These are phyloP conservation scores for Strigops habroptila DNA, from an alignment of 2,113 vertebrate genomes.

Conservation along the genomic window DNA sequence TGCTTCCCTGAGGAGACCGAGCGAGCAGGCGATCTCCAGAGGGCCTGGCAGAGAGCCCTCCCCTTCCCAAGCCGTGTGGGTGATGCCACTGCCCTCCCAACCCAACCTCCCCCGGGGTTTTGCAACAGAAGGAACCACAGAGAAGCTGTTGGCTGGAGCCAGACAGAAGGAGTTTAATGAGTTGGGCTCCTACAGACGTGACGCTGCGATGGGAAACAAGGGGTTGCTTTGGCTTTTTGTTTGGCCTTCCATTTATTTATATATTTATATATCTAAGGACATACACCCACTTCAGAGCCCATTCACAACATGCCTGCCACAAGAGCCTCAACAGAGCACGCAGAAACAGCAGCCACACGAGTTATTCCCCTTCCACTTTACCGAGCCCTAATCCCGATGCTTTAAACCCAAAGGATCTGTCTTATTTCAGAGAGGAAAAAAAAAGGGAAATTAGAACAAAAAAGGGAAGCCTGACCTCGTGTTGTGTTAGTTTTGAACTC, in stretches of 20 bases:
- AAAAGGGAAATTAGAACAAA: not conserved
- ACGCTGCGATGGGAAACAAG: not conserved
- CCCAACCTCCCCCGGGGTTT: not conserved
- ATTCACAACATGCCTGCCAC: not conserved
- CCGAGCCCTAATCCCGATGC: not conserved
- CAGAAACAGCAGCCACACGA: not conserved
- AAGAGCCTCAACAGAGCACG: not conserved
- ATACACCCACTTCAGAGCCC: not conserved
- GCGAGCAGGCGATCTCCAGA: not conserved
- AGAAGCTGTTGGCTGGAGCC: not conserved
- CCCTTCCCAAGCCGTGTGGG: not conserved
- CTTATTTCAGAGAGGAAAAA: not conserved
- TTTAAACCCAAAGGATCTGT: not conserved
- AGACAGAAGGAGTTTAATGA: not conserved
- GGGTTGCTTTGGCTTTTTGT: not conserved
- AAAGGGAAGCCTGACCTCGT: not conserved
- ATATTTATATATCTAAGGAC: not conserved
- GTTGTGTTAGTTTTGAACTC: fast-evolving
- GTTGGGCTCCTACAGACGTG: not conserved
- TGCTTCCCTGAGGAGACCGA: not conserved
- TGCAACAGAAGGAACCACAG: conserved; percentile 12
- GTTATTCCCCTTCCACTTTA: not conserved
- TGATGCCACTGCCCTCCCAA: conserved; percentile 4
- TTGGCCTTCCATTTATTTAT: not conserved
- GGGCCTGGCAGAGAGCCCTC: conserved; percentile 2